A percentile compares a stretch with the other conserved stretches of the same genome.
These are phyloP conservation scores for Acronicta alni DNA, from an alignment of 2,888 invertebrate species.

Conservation along the genomic window DNA sequence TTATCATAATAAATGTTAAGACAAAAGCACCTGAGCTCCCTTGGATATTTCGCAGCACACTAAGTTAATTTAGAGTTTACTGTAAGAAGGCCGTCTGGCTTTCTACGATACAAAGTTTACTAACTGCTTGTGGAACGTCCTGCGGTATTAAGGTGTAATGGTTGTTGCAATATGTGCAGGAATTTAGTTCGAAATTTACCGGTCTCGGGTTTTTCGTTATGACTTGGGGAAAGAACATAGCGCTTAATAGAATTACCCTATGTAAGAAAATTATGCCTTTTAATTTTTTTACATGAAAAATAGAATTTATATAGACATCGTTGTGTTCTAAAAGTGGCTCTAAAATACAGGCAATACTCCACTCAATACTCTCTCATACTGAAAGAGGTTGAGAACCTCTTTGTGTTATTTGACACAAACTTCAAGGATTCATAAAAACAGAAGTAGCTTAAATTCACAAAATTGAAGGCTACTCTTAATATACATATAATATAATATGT, in stretches of 20 bases:
- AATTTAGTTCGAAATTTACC: conserved; percentile 24
- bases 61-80: conserved; percentile 62
- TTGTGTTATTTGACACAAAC: no score
- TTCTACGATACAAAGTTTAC: conserved; percentile 51
- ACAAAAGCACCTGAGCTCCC: conserved; percentile 68
- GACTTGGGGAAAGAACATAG: conserved; percentile 5
- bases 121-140: conserved; percentile 35
- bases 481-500: no score
- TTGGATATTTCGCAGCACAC: conserved; percentile 57
- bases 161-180: conserved; percentile 41
- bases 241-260: neutral
- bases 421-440: no score
- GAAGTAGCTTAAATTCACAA: no score
- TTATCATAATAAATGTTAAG: conserved; percentile 74
- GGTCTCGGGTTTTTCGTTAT: conserved; percentile 4
- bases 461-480: no score
- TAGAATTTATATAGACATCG: no score
- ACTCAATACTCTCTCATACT: no score
- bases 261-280: no score
- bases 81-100: conserved; percentile 40
- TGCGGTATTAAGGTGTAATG: conserved; percentile 38
- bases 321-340: no score
- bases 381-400: no score
- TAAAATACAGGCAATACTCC: no score
- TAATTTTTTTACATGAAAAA: no score